Evolutionary conservation across 2,797 vertebrate species (phyloP).

Genomic region (Gymnoscopelus braueri): DNA sequence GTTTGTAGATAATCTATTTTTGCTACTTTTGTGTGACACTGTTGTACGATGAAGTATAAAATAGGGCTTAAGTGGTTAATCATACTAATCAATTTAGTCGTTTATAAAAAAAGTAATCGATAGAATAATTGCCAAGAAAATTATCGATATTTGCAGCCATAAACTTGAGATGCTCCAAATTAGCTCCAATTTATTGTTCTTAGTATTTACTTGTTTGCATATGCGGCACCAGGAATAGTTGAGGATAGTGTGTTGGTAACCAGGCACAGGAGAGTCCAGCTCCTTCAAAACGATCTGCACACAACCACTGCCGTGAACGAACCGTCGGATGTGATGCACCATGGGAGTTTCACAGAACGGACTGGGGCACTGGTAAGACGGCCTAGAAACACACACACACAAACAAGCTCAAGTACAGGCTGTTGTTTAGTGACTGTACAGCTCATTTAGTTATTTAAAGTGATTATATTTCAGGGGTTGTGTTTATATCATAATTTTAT

Average conservation of each 20-base stretch:
- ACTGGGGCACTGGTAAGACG: slow-evolving; percentile 97
- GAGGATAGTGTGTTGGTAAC: slow-evolving; percentile 98
- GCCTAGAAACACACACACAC: slow-evolving; percentile 69
- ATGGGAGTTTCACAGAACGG: slow-evolving; percentile 98
- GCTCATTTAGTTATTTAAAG: background rate
- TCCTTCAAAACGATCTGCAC: slow-evolving; percentile 98
- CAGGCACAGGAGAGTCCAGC: slow-evolving; percentile 96
- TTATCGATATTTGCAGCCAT: background rate
- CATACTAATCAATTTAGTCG: too few relatives aligned
- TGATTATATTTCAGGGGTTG: background rate
- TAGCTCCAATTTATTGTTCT: background rate
- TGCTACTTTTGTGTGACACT: too few relatives aligned
- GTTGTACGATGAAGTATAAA: too few relatives aligned
- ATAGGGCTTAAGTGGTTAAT: too few relatives aligned
- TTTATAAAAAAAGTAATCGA: too few relatives aligned
- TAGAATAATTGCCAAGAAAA: background rate
- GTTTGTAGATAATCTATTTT: too few relatives aligned
- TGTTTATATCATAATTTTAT: background rate
- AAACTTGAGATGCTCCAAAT: too few relatives aligned
- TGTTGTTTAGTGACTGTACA: background rate
- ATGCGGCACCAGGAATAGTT: slow-evolving; percentile 98
- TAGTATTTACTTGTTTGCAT: slow-evolving; percentile 91
- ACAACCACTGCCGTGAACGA: slow-evolving; percentile 95
- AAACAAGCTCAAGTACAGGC: background rate
- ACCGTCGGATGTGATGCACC: slow-evolving; percentile 96